These are phyloP conservation scores for Pteronura brasiliensis DNA, from an alignment of 2,113 vertebrate genomes.

Conservation along the genomic window DNA sequence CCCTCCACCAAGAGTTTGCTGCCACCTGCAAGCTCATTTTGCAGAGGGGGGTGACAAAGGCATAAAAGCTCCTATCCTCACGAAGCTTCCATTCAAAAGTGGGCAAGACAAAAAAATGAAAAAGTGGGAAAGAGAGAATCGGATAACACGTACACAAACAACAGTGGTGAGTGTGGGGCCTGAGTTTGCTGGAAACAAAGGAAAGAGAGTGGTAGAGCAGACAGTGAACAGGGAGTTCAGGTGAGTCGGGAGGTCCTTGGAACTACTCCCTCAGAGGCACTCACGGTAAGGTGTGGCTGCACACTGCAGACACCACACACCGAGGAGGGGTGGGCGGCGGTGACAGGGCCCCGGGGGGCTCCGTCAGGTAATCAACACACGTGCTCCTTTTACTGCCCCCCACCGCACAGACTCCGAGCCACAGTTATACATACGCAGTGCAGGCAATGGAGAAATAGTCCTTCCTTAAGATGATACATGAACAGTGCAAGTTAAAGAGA, in stretches of 20 bases:
- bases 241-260: no score
- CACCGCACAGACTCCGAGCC: no score
- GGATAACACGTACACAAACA: not conserved
- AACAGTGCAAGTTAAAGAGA: not conserved
- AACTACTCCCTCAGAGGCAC: not conserved
- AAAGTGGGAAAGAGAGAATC: not conserved
- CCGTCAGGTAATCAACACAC: not conserved
- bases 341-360: no score
- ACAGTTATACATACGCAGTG: not conserved
- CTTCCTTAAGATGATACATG: not conserved
- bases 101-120: not conserved
- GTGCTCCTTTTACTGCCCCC: not conserved
- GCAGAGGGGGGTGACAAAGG: not conserved
- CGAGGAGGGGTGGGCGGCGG: rapidly evolving
- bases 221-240: not conserved
- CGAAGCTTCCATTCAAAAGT: not conserved
- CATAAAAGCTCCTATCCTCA: not conserved
- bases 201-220: not conserved
- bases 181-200: not conserved
- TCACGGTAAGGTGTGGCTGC: not conserved
- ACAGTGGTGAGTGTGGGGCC: not conserved
- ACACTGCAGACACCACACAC: not conserved
- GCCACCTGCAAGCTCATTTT: not conserved
- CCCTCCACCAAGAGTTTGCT: not conserved
- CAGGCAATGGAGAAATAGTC: not conserved